Evolutionary conservation across 2,797 vertebrate species (phyloP).

Genomic region (Sebastes iracundus): DNA sequence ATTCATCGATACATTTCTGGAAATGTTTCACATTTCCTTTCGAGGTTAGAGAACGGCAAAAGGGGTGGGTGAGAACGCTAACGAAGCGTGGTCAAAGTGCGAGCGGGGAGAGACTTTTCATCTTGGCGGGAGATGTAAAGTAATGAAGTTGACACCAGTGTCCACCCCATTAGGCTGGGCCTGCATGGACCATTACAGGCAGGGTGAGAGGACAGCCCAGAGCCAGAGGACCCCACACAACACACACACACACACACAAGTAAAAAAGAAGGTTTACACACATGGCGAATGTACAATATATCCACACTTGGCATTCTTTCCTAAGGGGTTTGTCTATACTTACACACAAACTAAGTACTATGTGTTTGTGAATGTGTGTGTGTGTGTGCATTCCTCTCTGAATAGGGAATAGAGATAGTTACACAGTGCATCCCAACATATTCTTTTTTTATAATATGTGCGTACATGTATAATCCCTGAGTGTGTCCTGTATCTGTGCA

Average conservation of each 20-base stretch:
- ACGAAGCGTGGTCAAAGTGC: slow-evolving; percentile 62
- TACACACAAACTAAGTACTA: slow-evolving; percentile 27
- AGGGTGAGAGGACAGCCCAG: slow-evolving; percentile 82
- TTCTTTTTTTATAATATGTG: slow-evolving; percentile 35
- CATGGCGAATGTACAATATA: slow-evolving; percentile 40
- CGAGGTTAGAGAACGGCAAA: slow-evolving; percentile 46
- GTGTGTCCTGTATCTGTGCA: slow-evolving; percentile 43
- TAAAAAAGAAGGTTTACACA: slow-evolving; percentile 21
- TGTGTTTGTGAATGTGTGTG: background rate
- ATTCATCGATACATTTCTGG: slow-evolving; percentile 26
- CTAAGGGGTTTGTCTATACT: slow-evolving; percentile 42
- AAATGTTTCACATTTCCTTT: slow-evolving; percentile 48
- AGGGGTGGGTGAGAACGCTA: slow-evolving; percentile 34
- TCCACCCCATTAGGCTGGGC: slow-evolving; percentile 84
- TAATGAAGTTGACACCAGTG: slow-evolving; percentile 84
- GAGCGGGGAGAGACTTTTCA: slow-evolving; percentile 59
- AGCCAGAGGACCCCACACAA: slow-evolving; percentile 67
- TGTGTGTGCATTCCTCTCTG: background rate
- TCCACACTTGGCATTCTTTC: slow-evolving; percentile 52
- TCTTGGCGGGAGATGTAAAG: slow-evolving; percentile 79
- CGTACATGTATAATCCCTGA: slow-evolving; percentile 46
- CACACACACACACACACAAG: slow-evolving; percentile 38
- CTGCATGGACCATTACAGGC: slow-evolving; percentile 84
- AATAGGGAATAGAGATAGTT: slow-evolving; percentile 34
- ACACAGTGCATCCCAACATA: slow-evolving; percentile 10